Evolutionary conservation across 2,888 invertebrate genomes (phyloP), one percentile per base, ranked within the genome.

Genomic region (Dicycla oo): DNA sequence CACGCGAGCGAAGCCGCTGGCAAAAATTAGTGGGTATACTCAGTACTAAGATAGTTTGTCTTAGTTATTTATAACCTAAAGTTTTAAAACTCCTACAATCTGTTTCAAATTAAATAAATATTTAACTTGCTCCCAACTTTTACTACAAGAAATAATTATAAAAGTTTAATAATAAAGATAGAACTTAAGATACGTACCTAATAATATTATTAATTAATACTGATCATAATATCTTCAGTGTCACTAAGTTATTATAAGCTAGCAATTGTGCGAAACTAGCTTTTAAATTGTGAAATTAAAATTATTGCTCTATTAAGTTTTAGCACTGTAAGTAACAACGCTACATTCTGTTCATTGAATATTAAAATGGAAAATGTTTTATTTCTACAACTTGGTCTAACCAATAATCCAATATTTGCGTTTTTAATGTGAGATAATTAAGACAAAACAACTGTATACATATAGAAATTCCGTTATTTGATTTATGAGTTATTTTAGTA

Each of bases 221-320:
- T 68, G 43, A 68, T 64, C 34, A 47, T 38, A 47, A 23, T 62
- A 49, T 54, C 47, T 68, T 60, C n/a, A 60, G n/a, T 69, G 49
- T 45, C n/a, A 23, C 11, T 20, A 30, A 63, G n/a, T 70, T 75
- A 61, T 66, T 75, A 80, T 58, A 63, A 54, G 38, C 40, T 57
- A 63, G 62, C 49, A 78, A 78, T 70, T 75, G 49, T 11, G 43
- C 51, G n/a, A 60, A 80, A 80, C 70, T 80, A 23, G 70, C 51
- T 78, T 70, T 67, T 51, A 54, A 70, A 75, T 30, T 47, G 62
- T 40, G 43, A 43, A 62, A 51, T 69, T 74, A 43, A 74, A 74
- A 53, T 69, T 8, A 78, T 63, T 58, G 54, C 57, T 63, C 26
- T 40, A 51, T 80, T 58, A 66, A 70, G 51, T 60, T 70, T 65